Base-by-base conservation (phyloP, 2,888 invertebrate species). In the Xestia c-nigrum region DNA sequence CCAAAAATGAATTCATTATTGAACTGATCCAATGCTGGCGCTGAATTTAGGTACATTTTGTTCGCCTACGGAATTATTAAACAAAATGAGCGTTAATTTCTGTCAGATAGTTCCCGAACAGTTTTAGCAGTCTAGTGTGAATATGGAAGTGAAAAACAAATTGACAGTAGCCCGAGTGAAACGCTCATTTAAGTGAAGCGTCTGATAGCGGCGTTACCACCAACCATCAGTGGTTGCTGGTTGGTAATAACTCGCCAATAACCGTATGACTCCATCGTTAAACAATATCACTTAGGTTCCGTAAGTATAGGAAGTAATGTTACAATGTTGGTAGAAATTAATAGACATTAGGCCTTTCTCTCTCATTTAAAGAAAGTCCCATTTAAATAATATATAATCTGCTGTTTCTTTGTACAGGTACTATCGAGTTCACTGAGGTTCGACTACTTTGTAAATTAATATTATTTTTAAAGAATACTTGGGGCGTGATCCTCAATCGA, bases 291-390 rank as follows among this genome's bases (percentile, higher is more conserved):
- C 72, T 70, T 55, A 16, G 3, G 40, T 85, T 77, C 65, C 83
- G 73, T 65, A 82, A 85, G 50, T n/a, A 21, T 12, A 72, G 65
- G 83, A 74, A 85, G 61, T n/a, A 0, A 70, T 59, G 72, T 47
- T 72, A 68, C 55, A 61, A 64, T 82, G 81, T 85, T 74, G 72
- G 85, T 74, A 83, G 83, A 82, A 82, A 82, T 83, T 85, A 65
- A 77, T 72, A 61, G 64, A 50, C 67, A 9, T 14, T 21, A 55
- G 7, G 21, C 43, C 50, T 73, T 69, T 82, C 79, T 69, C 83
- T 69, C 12, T 14, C 12, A 31, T 31, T 31, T 47, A 16, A n/a
- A 3, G 31, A 72, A 24, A 59, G 57, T 31, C 9, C n/a, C 12
- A 19, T 59, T 68, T n/a, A 14, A 47, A 55, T 59, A 78, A 52